Base-by-base conservation (phyloP, 2,113 vertebrate genomes). In the Python bivittatus region DNA sequence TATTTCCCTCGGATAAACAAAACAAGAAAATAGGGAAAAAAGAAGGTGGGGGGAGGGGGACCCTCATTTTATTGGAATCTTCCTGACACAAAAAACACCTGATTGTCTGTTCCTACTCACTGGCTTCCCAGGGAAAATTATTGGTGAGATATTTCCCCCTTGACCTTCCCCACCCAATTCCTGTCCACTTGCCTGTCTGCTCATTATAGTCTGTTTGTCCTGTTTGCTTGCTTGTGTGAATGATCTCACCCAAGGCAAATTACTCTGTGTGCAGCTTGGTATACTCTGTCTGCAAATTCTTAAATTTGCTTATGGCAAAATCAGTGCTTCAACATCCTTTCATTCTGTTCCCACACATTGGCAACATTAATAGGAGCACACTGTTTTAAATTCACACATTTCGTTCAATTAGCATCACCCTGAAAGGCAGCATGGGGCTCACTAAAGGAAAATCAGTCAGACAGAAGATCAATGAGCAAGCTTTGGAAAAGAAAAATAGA, bases 391-490 rank as follows among this genome's bases (percentile, higher is more conserved):
- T 6, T 61, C 1, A 4, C 42, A 3, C 44, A 58, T 12, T 20
- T 58, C 8, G 4, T 0, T 17, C 44, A 33, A 79, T 86, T 61
- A 86, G 57, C 44, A 85, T 61, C 42, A 52, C 52, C 57, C 44
- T 53, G 42, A 61, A 91, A 91, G 38, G 3, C 56, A 91, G 27
- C 17, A 33, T 25, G 87, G 90, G 89, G 83, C 0, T 0, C 13
- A n/a, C 56, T 52, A 86, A 15, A 48, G 94, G 88, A 91, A 22
- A 93, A 92, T 92, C 90, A 92, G 61, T 91, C 48, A 88, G 64
- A 58, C 72, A 94, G 33, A 52, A 91, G 33, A 90, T 1, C 0
- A 0, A 61, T 57, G 38, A 58, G 22, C 20, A 93, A 2, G 88
- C 57, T 0, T 0, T 88, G 15, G 91, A 87, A 1, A 3, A 2